These are phyloP conservation scores for Rissa tridactyla DNA, from an alignment of 2,113 vertebrate genomes.

Conservation along the genomic window DNA sequence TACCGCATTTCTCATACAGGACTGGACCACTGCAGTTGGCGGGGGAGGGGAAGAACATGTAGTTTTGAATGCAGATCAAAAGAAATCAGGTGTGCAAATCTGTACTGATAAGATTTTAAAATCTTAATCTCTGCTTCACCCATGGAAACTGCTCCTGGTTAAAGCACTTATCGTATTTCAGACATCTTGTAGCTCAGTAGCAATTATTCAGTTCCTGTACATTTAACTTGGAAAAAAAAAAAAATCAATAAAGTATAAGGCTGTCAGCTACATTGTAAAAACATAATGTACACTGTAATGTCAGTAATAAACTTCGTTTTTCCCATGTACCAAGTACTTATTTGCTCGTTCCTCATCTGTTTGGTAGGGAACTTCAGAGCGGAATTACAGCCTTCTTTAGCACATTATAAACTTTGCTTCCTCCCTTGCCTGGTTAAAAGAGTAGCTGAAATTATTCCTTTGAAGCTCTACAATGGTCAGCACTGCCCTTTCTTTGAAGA, in stretches of 20 bases:
- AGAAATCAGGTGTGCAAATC: not conserved
- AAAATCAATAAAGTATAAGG: constrained; percentile 44
- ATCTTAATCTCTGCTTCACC: constrained; percentile 1
- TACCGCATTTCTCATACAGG: not conserved
- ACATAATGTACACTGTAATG: constrained; percentile 51
- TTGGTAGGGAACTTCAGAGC: not conserved
- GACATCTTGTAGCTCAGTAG: constrained; percentile 60
- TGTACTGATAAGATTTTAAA: not conserved
- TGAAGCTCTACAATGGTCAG: constrained; percentile 43
- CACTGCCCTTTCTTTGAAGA: constrained; percentile 57
- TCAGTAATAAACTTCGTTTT: constrained; percentile 71
- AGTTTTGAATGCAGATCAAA: not conserved
- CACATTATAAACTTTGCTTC: constrained; percentile 30
- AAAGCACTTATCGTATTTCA: constrained; percentile 29
- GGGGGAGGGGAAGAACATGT: not conserved
- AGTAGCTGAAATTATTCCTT: constrained; percentile 3
- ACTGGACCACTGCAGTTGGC: not conserved
- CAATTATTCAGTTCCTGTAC: constrained; percentile 62
- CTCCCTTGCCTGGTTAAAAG: constrained; percentile 17
- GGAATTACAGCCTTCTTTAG: not conserved
- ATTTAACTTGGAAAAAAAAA: constrained; percentile 45
- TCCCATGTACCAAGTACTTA: constrained; percentile 37
- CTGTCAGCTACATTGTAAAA: constrained; percentile 65
- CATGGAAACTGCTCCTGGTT: constrained; percentile 36
- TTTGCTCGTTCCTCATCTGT: constrained; percentile 1